Evolutionary conservation across 2,888 invertebrate genomes (phyloP), one percentile per base, ranked within the genome.

Genomic region (Tanypteryx hageni): DNA sequence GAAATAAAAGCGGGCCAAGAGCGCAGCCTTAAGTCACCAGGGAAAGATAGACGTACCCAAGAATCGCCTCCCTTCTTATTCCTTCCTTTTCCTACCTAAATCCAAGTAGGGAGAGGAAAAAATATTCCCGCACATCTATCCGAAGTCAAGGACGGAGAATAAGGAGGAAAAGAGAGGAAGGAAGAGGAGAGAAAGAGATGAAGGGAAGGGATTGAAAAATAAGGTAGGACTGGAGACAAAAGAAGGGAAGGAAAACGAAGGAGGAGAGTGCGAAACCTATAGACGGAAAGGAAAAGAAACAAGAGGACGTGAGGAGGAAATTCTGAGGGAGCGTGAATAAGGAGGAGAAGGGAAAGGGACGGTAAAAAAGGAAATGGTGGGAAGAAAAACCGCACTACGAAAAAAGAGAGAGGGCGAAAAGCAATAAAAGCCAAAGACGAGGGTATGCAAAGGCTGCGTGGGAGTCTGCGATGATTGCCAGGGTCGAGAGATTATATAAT

Each of bases 1-100:
- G 89, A 89, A 89, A 89, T 89, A 89, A 89, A 89, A 89, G n/a
- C 16, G 89, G 64, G n/a, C 64, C 64, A 64, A 44, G 56, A 44
- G 44, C 83, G 14, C 56, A 56, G 83, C 83, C 61, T 89, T 44
- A 64, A 31, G 86, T 61, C 86, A 64, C 89, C 27, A 18, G 44
- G 27, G 89, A 18, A 68, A 68, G 76, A 76, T 16, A 11, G 44
- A 44, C 31, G 56, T 5, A 27, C 64, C 89, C 86, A 27, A 10
- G 76, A 27, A 76, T 27, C 18, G 44, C 11, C 85, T 13, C 27
- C 18, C 22, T 27, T 0, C 27, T 81, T 27, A 44, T 44, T 44
- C 44, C 44, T 22, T 68, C 64, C 44, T 64, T 31, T 89, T 61
- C 83, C 44, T 83, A 83, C 57, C 18, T 7, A 57, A n/a, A 10